Base-by-base conservation (phyloP, 2,113 vertebrate genomes). In the Onychostoma macrolepis region DNA sequence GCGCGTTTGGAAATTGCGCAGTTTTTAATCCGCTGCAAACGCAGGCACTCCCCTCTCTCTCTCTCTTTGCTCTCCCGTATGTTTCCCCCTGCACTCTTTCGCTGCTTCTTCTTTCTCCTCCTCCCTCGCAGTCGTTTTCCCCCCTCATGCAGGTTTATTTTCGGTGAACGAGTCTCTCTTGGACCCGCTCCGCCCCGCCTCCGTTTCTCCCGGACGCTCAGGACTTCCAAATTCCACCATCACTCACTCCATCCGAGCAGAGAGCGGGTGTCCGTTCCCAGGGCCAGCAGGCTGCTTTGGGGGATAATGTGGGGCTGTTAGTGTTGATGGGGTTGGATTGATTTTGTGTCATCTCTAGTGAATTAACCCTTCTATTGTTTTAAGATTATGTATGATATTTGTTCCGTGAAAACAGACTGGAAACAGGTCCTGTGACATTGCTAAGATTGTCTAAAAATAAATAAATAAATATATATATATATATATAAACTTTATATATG, bases 21-120 rank as follows among this genome's bases (percentile, higher is more conserved):
- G 94, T 95, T 95, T 95, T 91, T 91, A 94, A 94, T 95, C 94
- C 92, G 91, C 90, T 94, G 90, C 93, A 91, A 15, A 90, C 92
- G 89, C 88, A 93, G 89, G 26, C 89, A 91, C 90, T 92, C 90
- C 84, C 91, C 91, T 88, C 89, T 89, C 87, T 87, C 75, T 90
- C 87, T 88, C 88, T 89, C 30, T 21, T n/a, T 17, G 56, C 88
- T 90, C 85, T 91, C 83, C 89, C 83, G 88, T 88, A 30, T 10
- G 78, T 80, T 63, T 43, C 36, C 33, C 56, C 36, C 24, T 77
- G 88, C 87, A 89, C 89, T 89, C 85, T 88, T 76, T 75, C 86
- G 79, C 88, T 83, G 90, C 75, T 87, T 87, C 80, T 80, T 43
- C 86, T 30, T 43, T 24, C 61, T 82, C 53, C 71, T 76, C 69